A percentile compares a stretch with the other conserved stretches of the same genome.
These are phyloP conservation scores for Tinea trinotella DNA, from an alignment of 2,888 invertebrate genomes.

Conservation along the genomic window DNA sequence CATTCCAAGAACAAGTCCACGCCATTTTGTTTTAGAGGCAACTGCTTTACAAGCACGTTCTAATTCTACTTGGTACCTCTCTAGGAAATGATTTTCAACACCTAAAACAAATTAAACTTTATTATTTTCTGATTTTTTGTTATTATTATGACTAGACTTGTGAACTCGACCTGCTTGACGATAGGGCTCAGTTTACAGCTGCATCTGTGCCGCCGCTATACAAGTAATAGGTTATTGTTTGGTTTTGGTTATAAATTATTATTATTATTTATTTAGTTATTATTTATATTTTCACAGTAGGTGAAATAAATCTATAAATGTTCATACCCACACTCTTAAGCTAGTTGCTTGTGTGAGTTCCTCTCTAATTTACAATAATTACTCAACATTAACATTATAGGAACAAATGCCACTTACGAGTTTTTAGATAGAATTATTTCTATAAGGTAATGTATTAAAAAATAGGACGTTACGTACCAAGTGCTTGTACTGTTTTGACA, in stretches of 20 bases:
- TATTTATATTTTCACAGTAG: no score
- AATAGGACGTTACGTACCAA: conserved; percentile 46
- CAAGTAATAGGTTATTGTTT: background rate
- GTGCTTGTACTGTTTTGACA: conserved; percentile 76
- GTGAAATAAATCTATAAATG: no score
- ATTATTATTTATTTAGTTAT: no score
- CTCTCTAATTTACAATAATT: no score
- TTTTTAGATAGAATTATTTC: background rate
- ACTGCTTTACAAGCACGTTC: conserved; percentile 65
- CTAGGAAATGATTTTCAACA: conserved; percentile 69
- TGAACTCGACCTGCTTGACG: no score
- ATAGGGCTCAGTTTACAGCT: no score
- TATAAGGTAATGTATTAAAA: background rate
- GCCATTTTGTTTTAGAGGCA: conserved; percentile 71
- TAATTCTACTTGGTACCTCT: conserved; percentile 67
- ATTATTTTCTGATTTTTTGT: background rate
- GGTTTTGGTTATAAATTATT: no score
- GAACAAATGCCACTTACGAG: no score
- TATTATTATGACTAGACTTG: background rate
- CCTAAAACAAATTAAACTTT: conserved; percentile 31
- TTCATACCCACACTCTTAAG: no score
- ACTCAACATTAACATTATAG: no score
- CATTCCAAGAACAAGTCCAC: conserved; percentile 79
- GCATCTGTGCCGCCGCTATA: no score
- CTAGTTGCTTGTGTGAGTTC: no score